phyloP scores from a whole-genome alignment of 1,140 invertebrate genomes.

The Sycobia sp. region DNA sequence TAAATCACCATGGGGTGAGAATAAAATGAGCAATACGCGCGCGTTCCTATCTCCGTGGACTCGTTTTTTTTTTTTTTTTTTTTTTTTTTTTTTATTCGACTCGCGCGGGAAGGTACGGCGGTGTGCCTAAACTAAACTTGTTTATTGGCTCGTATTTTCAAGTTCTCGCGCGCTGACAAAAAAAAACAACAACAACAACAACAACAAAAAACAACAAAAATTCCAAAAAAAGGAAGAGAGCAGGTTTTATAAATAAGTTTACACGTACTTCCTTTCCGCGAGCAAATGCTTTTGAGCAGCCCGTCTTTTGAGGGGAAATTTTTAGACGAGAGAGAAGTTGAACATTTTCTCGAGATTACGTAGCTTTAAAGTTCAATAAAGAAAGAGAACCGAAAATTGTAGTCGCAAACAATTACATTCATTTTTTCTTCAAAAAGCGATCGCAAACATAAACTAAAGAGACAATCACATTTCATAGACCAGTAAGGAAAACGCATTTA shows the following conservation, averaged over 20 bases:
- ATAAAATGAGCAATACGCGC: constrained; percentile 41
- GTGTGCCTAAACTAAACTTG: constrained; percentile 22
- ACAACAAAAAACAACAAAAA: background rate
- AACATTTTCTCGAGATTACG: constrained; percentile 16
- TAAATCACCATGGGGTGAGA: constrained; percentile 45
- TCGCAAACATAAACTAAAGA: too few relatives aligned
- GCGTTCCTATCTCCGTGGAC: constrained; percentile 16
- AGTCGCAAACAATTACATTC: constrained; percentile 7
- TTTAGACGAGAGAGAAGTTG: constrained; percentile 31
- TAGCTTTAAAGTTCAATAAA: constrained; percentile 19
- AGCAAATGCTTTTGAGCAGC: too few relatives aligned
- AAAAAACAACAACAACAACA: background rate
- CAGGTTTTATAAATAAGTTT: constrained; percentile 18
- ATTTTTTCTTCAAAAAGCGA: too few relatives aligned
- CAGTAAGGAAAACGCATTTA: too few relatives aligned
- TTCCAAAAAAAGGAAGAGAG: constrained; percentile 1
- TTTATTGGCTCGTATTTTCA: constrained; percentile 33
- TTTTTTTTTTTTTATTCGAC: too few relatives aligned
- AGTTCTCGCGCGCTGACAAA: constrained; percentile 2
- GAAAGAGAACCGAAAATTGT: constrained; percentile 14
- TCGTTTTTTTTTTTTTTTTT: too few relatives aligned
- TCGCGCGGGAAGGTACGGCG: constrained; percentile 9
- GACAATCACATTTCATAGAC: too few relatives aligned
- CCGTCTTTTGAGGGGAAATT: constrained; percentile 13
- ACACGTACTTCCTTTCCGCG: constrained; percentile 14